These are phyloP conservation scores for Benthosema pterotum DNA, from an alignment of 2,797 vertebrate species.

Conservation along the genomic window DNA sequence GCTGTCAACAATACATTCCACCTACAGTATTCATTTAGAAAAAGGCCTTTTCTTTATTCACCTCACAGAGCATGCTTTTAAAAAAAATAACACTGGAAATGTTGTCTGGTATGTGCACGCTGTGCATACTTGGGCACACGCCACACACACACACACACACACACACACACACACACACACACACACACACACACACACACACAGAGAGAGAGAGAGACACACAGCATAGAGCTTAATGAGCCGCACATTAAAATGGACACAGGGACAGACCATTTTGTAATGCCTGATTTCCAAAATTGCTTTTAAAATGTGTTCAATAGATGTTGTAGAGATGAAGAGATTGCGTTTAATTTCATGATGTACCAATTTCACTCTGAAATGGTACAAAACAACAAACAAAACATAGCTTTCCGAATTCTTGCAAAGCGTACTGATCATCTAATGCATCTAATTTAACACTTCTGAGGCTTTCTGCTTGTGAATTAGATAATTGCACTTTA, in stretches of 20 bases:
- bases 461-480: conserved; percentile 10
- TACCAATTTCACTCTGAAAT: conserved; percentile 9
- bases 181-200: too few species aligned
- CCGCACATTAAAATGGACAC: conserved; percentile 48
- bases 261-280: conserved; percentile 41
- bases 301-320: not conserved
- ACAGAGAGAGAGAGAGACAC: too few species aligned
- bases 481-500: conserved; percentile 25
- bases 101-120: conserved; percentile 12
- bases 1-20: conserved; percentile 67
- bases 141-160: too few species aligned
- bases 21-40: conserved; percentile 43
- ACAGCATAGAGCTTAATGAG: conserved; percentile 26
- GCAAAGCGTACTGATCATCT: not conserved
- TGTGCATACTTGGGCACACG: too few species aligned
- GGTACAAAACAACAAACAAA: conserved; percentile 7
- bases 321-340: conserved; percentile 1
- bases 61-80: conserved; percentile 54
- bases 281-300: conserved; percentile 4
- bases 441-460: not conserved
- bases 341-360: conserved; percentile 15
- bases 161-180: too few species aligned
- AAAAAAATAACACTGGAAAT: conserved; percentile 57
- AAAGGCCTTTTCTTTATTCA: conserved; percentile 46
- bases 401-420: not conserved